Conservation (phyloP, 2,888 invertebrate species). For the Tridacna gigas region DNA sequence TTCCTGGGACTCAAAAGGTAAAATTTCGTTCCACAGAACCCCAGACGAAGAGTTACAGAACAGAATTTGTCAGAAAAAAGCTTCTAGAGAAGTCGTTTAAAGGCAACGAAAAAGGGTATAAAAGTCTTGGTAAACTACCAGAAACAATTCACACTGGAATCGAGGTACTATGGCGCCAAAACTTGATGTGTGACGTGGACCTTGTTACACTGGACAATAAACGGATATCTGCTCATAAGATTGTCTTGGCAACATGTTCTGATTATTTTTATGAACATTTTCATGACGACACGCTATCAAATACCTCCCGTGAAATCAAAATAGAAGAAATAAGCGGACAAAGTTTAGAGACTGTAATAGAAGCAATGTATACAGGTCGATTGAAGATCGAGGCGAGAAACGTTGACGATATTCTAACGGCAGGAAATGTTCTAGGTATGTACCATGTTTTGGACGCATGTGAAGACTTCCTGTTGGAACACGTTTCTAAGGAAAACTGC, state of each 20-base stretch:
- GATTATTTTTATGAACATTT: constrained; percentile 75
- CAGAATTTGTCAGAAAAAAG: constrained; percentile 47
- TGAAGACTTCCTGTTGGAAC: constrained; percentile 69
- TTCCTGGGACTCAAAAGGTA: not conserved
- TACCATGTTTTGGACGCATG: constrained; percentile 71
- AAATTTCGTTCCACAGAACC: not conserved
- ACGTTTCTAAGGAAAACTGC: constrained; percentile 70
- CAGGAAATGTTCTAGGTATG: constrained; percentile 67
- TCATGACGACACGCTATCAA: constrained; percentile 32
- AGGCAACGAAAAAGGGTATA: constrained; percentile 59
- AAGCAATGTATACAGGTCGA: constrained; percentile 76
- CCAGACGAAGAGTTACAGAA: constrained; percentile 42
- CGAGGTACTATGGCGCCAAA: constrained; percentile 75
- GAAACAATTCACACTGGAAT: constrained; percentile 71
- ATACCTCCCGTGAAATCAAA: constrained; percentile 51
- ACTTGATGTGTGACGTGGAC: constrained; percentile 72
- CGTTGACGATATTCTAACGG: constrained; percentile 68
- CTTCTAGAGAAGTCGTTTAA: constrained; percentile 53
- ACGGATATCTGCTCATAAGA: constrained; percentile 68
- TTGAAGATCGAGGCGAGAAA: constrained; percentile 67
- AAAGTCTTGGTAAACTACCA: constrained; percentile 47
- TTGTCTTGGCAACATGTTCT: constrained; percentile 72
- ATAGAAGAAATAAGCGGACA: constrained; percentile 63
- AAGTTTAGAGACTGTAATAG: constrained; percentile 64
- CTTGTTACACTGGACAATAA: constrained; percentile 60